Evolutionary conservation across 2,888 invertebrate genomes (phyloP), one percentile per base, ranked within the genome.

Genomic region (Megaustenia siamemsis): DNA sequence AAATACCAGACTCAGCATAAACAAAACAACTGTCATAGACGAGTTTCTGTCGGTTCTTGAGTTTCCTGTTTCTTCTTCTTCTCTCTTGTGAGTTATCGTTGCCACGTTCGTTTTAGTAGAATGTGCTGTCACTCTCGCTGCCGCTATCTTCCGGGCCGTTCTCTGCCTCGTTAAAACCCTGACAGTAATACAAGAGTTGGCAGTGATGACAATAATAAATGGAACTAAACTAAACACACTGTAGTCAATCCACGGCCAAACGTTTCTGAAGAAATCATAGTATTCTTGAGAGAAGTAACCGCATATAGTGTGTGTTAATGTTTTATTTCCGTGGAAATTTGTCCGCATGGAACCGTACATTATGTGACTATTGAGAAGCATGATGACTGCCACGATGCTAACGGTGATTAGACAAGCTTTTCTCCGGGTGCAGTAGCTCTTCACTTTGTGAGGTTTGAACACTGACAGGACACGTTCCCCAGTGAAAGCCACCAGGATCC

Each of bases 161-260:
- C 82, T 45, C 8, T 49, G 73, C 45, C 82, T 85, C 4, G 53
- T 24, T 0, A 69, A 35, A 4, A 85, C 82, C 49, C 69, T 73
- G 12, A 88, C 77, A 4, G 91, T 83, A 75, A 92, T 92, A 56
- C 88, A 88, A 15, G 87, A 45, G 86, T 92, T 93, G 18, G 90
- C 91, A 40, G 88, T 71, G 15, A 91, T 83, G 43, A 93, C 87
- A 28, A 92, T 83, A 38, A 86, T 18, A 32, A 90, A 90, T 1
- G 93, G 93, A n/a, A 92, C 78, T 15, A 90, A 73, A 75, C 89
- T 90, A 86, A 89, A 91, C 12, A 89, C 85, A 66, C 88, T 86
- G n/a, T 91, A 85, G 87, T 93, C 93, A 43, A 93, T 89, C 90
- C 91, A 92, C 15, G 91, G 90, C 91, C 92, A 93, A 21, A 87